phyloP scores from a whole-genome alignment of 2,888 invertebrate species.

The Autographa pulchrina region DNA sequence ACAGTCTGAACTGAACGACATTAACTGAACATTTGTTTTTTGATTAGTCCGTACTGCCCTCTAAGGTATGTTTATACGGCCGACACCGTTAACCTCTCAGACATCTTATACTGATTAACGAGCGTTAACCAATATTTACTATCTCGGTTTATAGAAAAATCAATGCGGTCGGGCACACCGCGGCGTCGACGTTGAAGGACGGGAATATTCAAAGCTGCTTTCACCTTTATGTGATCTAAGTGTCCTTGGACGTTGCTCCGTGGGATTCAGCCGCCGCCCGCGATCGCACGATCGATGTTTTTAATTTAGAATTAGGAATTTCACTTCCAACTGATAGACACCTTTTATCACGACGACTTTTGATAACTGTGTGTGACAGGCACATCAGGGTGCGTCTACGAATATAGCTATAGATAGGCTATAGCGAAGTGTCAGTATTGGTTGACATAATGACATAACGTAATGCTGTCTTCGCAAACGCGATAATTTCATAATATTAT shows the following conservation, averaged over 20 bases:
- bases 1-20: conserved; percentile 6
- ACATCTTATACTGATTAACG: conserved; percentile 51
- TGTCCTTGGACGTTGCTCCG: conserved; percentile 71
- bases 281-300: conserved; percentile 65
- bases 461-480: conserved; percentile 34
- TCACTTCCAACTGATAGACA: conserved; percentile 50
- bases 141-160: conserved; percentile 77
- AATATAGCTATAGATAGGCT: conserved; percentile 10
- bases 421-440: background rate
- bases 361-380: conserved; percentile 52
- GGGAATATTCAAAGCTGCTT: conserved; percentile 23
- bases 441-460: background rate
- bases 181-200: conserved; percentile 40
- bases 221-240: conserved; percentile 52
- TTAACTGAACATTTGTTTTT: conserved; percentile 16
- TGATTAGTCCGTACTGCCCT: conserved; percentile 5
- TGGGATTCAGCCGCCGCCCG: conserved; percentile 57
- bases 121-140: conserved; percentile 70
- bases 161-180: conserved; percentile 68
- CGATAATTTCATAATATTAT: background rate
- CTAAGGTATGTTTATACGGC: conserved; percentile 46
- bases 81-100: conserved; percentile 46
- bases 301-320: conserved; percentile 60
- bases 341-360: conserved; percentile 50
- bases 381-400: conserved; percentile 28